Evolutionary conservation across 2,797 vertebrate species (phyloP).

Genomic region (Sebastiscus albofasciatus): DNA sequence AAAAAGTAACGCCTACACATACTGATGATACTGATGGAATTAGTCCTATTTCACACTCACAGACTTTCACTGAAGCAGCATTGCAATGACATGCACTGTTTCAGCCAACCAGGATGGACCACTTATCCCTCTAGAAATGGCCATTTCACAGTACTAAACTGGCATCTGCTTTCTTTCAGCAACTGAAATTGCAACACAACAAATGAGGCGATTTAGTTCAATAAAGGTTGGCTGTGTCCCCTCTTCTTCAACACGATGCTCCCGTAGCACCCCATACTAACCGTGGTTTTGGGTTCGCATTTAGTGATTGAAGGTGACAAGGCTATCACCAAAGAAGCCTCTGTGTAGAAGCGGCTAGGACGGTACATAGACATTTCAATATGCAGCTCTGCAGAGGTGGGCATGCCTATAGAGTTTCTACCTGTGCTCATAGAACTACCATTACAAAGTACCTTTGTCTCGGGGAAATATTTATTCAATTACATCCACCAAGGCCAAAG

Average conservation of each 20-base stretch:
- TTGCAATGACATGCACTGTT: background rate
- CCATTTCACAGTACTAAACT: background rate
- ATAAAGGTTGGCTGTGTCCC: background rate
- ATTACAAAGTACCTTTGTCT: background rate
- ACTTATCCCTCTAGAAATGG: background rate
- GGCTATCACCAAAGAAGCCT: constrained; percentile 8
- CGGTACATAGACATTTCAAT: background rate
- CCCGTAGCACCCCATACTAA: background rate
- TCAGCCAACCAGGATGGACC: background rate
- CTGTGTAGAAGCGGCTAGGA: background rate
- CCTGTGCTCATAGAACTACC: background rate
- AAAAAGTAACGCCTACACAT: background rate
- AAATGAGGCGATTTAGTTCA: background rate
- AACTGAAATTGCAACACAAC: background rate
- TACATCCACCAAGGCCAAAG: background rate
- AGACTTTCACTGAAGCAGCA: background rate
- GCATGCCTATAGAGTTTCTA: background rate
- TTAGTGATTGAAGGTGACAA: constrained; percentile 6
- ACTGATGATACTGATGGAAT: background rate
- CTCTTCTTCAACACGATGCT: background rate
- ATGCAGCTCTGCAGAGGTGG: background rate
- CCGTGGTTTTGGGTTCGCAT: background rate
- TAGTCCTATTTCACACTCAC: background rate
- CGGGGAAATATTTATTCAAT: background rate
- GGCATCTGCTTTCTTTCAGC: background rate